phyloP scores from a whole-genome alignment of 2,797 vertebrate genomes.

The Thripadectes ignobilis region DNA sequence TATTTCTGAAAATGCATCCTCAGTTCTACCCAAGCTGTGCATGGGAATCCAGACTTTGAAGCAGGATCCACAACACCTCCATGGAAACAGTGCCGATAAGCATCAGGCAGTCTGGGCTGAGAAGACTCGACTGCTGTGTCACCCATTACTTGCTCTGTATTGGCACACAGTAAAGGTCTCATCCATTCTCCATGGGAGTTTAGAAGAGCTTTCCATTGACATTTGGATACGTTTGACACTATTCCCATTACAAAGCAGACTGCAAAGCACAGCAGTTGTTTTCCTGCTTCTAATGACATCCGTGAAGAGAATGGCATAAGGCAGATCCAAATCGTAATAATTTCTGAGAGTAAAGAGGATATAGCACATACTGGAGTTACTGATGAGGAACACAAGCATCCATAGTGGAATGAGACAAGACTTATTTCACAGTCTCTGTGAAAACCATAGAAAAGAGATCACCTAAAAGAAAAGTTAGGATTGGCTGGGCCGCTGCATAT shows the following conservation, averaged over 20 bases:
- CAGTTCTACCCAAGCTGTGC: background rate
- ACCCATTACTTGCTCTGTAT: background rate
- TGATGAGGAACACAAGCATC: conserved; percentile 54
- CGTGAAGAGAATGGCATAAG: background rate
- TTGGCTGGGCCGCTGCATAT: background rate
- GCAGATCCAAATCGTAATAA: background rate
- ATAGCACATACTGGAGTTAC: conserved; percentile 41
- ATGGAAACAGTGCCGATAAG: background rate
- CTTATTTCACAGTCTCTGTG: background rate
- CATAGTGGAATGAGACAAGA: conserved; percentile 8
- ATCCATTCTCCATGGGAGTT: background rate
- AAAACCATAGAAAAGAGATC: conserved; percentile 15
- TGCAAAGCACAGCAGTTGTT: background rate
- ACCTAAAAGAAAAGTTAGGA: background rate
- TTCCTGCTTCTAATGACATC: background rate
- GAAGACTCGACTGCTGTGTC: background rate
- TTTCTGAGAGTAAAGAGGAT: conserved; percentile 10
- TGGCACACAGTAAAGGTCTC: background rate
- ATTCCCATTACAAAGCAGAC: background rate
- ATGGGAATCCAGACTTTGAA: background rate
- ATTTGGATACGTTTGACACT: background rate
- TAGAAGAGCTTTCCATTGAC: background rate
- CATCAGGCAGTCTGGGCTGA: background rate
- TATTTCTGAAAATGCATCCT: background rate
- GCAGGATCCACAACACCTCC: background rate